Base-by-base conservation (phyloP, 35 echinoderm and acorn worm genomes). In the Diadema setosum region DNA sequence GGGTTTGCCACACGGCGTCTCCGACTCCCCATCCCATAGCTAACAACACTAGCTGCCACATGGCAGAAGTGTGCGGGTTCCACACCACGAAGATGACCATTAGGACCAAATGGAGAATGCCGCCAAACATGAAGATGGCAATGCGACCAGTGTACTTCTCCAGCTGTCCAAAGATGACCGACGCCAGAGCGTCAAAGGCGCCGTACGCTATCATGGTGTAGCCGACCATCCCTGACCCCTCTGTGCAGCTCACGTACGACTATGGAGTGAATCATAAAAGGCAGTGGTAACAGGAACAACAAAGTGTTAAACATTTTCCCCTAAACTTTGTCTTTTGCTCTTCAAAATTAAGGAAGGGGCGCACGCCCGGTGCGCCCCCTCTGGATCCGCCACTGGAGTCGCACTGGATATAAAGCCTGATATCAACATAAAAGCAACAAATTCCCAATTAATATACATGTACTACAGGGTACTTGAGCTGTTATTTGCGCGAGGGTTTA, bases 1-100 rank as follows among this genome's bases (percentile, higher is more conserved):
- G 93, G 17, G 93, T 95, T 52, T 95, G 93, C 93, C 83, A 95
- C 2, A 95, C 93, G 20, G 93, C 93, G 78, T 95, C 93, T 2
- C 88, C 83, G 32, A 91, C 80, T 17, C 93, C 93, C 93, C 93
- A 95, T 20, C 45, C 36, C 27, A 60, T 80, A 26, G 88, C 93
- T 14, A 95, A 60, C 5, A 95, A 16, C 16, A 87, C 81, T 27
- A 85, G 83, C 17, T 86, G 83, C 87, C 87, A 90, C 18, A 49
- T 31, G 6, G 29, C 49, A n/a, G 33, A 18, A 16, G 26, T 27
- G 14, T 83, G 26, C 4, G 82, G 65, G 20, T 18, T 60, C 83
- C 82, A 85, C 3, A 61, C 21, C 41, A 83, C 46, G n/a, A 88
- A 83, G 1, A 70, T 23, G 2, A 88, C 41, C 2, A 93, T 80